Conservation (phyloP, 2,113 vertebrate genomes). For the Arothron firmamentum region DNA sequence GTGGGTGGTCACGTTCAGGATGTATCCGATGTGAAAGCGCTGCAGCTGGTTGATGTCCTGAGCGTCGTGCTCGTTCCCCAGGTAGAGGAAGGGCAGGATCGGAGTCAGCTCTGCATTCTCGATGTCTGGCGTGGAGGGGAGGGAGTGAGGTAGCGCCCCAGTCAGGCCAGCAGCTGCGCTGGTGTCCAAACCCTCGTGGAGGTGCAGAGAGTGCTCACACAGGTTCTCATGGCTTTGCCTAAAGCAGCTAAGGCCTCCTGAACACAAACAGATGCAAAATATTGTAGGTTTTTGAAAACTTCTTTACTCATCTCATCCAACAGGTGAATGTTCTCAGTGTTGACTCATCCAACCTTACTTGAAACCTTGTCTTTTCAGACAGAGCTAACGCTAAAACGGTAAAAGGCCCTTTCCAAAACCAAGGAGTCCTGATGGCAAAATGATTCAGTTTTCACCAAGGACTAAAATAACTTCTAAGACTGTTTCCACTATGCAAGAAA, state of each 20-base stretch:
- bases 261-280: slow-evolving; percentile 3
- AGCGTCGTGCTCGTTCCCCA: slow-evolving; percentile 93
- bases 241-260: slow-evolving; percentile 94
- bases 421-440: too few relatives aligned
- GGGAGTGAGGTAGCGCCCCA: slow-evolving; percentile 84
- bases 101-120: slow-evolving; percentile 95
- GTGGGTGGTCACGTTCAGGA: slow-evolving; percentile 97
- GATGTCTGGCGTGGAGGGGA: slow-evolving; percentile 93
- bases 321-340: background rate
- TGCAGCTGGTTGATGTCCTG: slow-evolving; percentile 90
- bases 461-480: slow-evolving; percentile 4
- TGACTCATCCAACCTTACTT: background rate
- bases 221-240: slow-evolving; percentile 92
- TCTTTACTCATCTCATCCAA: background rate
- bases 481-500: slow-evolving; percentile 11
- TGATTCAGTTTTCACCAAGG: background rate
- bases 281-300: background rate
- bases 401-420: background rate
- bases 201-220: slow-evolving; percentile 95
- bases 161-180: slow-evolving; percentile 79
- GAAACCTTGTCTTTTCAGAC: background rate
- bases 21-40: slow-evolving; percentile 86
- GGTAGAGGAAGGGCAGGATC: slow-evolving; percentile 93
- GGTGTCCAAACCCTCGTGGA: slow-evolving; percentile 83
- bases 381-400: slow-evolving; percentile 10